Evolutionary conservation across 2,888 invertebrate genomes (phyloP).

Genomic region (Apocheima hispidaria): DNA sequence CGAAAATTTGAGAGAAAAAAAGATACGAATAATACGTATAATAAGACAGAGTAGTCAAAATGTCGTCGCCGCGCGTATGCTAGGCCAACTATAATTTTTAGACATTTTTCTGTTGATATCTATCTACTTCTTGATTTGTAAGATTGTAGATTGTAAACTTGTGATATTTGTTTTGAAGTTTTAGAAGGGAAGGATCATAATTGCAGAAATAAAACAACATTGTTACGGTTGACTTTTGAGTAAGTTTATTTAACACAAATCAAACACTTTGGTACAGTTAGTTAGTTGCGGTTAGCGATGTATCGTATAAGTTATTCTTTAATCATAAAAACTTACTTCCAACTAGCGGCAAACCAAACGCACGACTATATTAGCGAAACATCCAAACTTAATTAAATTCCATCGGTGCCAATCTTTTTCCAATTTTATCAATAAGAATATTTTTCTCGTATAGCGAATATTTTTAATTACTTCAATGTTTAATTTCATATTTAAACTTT

Average conservation of each 20-base stretch:
- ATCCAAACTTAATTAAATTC: constrained; percentile 58
- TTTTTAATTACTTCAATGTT: constrained; percentile 61
- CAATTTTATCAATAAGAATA: constrained; percentile 50
- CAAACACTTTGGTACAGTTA: constrained; percentile 86
- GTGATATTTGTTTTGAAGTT: constrained; percentile 12
- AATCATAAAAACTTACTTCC: constrained; percentile 60
- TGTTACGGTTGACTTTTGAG: constrained; percentile 78
- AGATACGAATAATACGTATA: too few relatives aligned
- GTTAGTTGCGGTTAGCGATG: constrained; percentile 78
- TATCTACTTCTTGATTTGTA: constrained; percentile 7
- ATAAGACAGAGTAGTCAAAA: not conserved
- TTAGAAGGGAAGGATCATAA: not conserved
- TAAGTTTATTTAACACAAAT: constrained; percentile 86
- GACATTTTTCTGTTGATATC: constrained; percentile 7
- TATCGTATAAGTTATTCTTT: constrained; percentile 60
- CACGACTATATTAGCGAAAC: constrained; percentile 69
- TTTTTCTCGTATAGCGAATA: constrained; percentile 31
- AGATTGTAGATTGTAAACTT: constrained; percentile 15
- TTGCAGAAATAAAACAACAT: constrained; percentile 66
- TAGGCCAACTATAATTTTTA: not conserved
- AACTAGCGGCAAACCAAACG: constrained; percentile 73
- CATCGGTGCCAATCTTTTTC: constrained; percentile 44
- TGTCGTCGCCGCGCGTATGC: not conserved
- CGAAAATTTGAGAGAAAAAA: too few relatives aligned
- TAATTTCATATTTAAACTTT: constrained; percentile 68